phyloP scores from a whole-genome alignment of 2,797 vertebrate species.

The Buphagus erythrorhynchus region DNA sequence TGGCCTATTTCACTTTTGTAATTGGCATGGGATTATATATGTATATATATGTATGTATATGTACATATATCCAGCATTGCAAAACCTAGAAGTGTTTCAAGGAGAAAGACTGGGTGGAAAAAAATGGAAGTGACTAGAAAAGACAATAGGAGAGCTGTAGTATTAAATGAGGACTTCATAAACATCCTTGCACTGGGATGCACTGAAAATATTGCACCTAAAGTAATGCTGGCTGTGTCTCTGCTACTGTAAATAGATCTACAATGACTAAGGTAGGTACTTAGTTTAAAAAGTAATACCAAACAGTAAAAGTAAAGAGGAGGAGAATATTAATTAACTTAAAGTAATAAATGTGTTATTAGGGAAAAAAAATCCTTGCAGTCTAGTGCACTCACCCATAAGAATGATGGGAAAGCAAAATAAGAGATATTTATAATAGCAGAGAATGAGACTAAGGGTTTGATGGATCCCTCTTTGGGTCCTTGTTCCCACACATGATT shows the following conservation, averaged over 20 bases:
- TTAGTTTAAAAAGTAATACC: background rate
- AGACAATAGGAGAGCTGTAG: background rate
- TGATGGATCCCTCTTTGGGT: background rate
- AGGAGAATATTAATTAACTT: background rate
- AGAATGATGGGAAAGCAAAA: background rate
- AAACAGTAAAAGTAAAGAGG: background rate
- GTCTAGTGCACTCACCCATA: background rate
- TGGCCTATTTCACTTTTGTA: background rate
- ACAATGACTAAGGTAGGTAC: background rate
- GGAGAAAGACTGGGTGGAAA: background rate
- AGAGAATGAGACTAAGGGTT: background rate
- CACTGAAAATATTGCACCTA: background rate
- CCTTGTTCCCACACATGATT: background rate
- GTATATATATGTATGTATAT: background rate
- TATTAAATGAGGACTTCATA: constrained; percentile 20
- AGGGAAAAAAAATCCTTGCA: background rate
- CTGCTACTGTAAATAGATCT: constrained; percentile 12
- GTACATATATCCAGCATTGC: background rate
- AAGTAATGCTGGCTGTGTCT: background rate
- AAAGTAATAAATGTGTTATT: background rate
- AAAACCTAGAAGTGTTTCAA: background rate
- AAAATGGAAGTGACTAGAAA: constrained; percentile 17
- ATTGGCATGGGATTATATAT: background rate
- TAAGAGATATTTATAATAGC: background rate
- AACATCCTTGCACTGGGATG: background rate